Base-by-base conservation (phyloP, 1,140 invertebrate genomes). In the Euwallacea fornicatus region DNA sequence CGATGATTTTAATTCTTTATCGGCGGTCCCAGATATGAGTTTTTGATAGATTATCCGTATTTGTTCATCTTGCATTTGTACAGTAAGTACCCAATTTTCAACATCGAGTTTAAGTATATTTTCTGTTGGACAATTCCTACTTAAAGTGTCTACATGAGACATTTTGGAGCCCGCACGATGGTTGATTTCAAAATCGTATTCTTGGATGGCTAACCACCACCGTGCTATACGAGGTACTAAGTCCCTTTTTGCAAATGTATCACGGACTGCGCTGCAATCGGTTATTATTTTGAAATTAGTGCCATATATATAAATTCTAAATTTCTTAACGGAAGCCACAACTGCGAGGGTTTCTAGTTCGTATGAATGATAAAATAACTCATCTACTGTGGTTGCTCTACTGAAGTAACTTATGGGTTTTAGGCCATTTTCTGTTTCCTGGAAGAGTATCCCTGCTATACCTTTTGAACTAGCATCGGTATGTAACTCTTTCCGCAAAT, bases 191-290 rank as follows among this genome's bases (percentile, higher is more conserved):
- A 82, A 82, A 10, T 78, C 7, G 58, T 76, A 82, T 59, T 82
- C 78, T 67, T 83, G 81, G 44, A 83, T 69, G 71, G 73, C 79
- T 0, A 79, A 76, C 79, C 81, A 80, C 82, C 82, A 83, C 4
- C 78, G 64, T 9, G 75, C 81, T 2, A 63, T 53, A 21, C 66
- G 42, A 10, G 46, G 47, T 2, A 76, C 16, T 21, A 80, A 62
- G 50, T 79, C 77, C 47, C 72, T 74, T 33, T 73, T 76, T 10
- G 16, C 13, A 55, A 75, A 11, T 0, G 68, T 75, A 16, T 63
- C 56, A 3, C 75, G 58, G 0, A 80, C 56, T 0, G 77, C 76
- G 42, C 71, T 76, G 47, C 77, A 81, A 62, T 80, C 78, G 0
- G 74, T 80, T 3, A 79, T 53, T 8, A 80, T 43, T 50, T 64